Evolutionary conservation across 2,797 vertebrate species (phyloP).

Genomic region (Lagocephalus sceleratus): DNA sequence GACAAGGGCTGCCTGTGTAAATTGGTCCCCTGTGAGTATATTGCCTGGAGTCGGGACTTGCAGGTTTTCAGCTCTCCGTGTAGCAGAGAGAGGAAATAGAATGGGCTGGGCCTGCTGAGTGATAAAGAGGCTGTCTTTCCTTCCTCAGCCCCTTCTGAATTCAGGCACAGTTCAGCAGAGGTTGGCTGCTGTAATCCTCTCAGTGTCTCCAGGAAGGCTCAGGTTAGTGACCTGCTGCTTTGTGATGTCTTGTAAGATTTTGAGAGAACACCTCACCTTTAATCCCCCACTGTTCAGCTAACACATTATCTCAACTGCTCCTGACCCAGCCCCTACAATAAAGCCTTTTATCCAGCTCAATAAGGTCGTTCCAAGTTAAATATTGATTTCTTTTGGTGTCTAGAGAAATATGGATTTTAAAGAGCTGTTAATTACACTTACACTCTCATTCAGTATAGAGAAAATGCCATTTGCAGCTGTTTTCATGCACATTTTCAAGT

Average conservation of each 20-base stretch:
- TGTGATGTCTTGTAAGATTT: conserved; percentile 78
- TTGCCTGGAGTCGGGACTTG: conserved; percentile 84
- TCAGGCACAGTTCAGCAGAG: conserved; percentile 72
- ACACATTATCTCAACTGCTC: conserved; percentile 76
- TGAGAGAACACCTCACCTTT: conserved; percentile 77
- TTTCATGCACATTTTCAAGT: neutral
- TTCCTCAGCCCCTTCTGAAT: conserved; percentile 71
- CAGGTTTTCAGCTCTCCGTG: conserved; percentile 75
- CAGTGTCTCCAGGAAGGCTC: conserved; percentile 75
- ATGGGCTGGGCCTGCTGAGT: conserved; percentile 83
- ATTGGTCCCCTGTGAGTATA: conserved; percentile 92
- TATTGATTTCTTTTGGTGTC: conserved; percentile 80
- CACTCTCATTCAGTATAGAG: conserved; percentile 62
- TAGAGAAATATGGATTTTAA: conserved; percentile 78
- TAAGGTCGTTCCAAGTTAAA: conserved; percentile 77
- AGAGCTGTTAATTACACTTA: conserved; percentile 79
- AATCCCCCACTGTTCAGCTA: conserved; percentile 72
- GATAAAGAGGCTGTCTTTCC: conserved; percentile 78
- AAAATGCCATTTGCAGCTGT: conserved; percentile 1
- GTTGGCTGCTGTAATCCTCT: conserved; percentile 79
- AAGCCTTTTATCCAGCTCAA: conserved; percentile 79
- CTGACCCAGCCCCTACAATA: conserved; percentile 66
- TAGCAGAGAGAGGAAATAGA: conserved; percentile 80
- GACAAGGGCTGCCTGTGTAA: conserved; percentile 90
- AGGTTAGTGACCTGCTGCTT: conserved; percentile 77